Conservation (phyloP, 1,140 invertebrate species). For the Bathynomus jamesi region DNA sequence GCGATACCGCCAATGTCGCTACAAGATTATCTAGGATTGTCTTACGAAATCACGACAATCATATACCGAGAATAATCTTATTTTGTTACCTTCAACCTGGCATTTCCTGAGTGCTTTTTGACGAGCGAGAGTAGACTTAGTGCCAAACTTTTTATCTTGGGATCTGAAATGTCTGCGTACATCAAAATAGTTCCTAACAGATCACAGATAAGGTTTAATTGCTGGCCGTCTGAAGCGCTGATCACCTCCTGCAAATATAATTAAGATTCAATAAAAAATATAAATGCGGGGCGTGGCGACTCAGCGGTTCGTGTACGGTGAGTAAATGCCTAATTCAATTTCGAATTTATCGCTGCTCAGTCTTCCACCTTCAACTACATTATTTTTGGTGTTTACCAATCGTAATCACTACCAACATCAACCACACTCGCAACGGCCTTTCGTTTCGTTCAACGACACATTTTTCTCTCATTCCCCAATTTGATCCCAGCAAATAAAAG, state of each 20-base stretch:
- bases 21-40: no score
- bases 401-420: background rate
- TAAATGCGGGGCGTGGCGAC: no score
- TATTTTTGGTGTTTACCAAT: background rate
- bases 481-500: no score
- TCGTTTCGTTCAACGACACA: no score
- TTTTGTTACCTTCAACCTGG: background rate
- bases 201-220: background rate
- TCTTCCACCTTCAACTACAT: no score
- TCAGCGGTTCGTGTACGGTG: no score
- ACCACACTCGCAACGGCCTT: background rate
- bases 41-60: no score
- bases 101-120: background rate
- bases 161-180: background rate
- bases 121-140: background rate
- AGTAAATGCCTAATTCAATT: no score
- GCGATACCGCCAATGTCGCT: no score
- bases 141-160: background rate
- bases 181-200: background rate
- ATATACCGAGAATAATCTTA: no score
- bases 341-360: no score
- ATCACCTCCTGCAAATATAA: background rate
- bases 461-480: no score
- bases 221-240: background rate
- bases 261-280: background rate